Evolutionary conservation across 1,140 invertebrate species (phyloP), one percentile per base, ranked within the genome.

Genomic region (Drosophila subobscura): DNA sequence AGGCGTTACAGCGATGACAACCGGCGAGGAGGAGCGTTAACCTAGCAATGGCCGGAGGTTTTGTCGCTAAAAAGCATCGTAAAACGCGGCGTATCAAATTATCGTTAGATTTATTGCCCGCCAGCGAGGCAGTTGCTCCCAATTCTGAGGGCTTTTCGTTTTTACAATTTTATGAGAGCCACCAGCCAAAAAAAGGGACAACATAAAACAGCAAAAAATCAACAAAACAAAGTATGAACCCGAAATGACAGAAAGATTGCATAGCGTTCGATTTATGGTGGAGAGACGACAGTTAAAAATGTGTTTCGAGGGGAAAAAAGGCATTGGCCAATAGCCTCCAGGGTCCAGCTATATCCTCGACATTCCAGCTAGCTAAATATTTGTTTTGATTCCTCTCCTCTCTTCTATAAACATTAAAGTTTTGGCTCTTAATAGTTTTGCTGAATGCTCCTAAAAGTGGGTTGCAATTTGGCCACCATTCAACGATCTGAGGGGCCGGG

Each of bases 51-150:
- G 33, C 22, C 47, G 2, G 12, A 50, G 58, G 37, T 10, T 22
- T 50, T 27, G 20, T 42, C 57, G 42, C 47, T 45, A 22, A 55
- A 54, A 60, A 20, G 56, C 68, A 33, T 75, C 72, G 71, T 75
- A 75, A 75, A 75, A 45, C 49, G 53, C 44, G 22, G 60, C 71
- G 72, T 46, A 74, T 74, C 72, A 75, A 75, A 75, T 75, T 74
- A 75, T 75, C 72, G 71, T 75, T 75, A 66, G 72, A 75, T 75
- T 75, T 74, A 66, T 75, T 66, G 71, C 49, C 70, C 50, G 33
- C 49, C 41, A 52, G 42, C 37, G 2, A 27, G 37, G 44, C 50
- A 63, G 66, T 61, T 71, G 64, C 60, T 63, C 40, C 47, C 49
- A 14, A 37, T 37, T 37, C 33, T 8, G 10, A 37, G 33, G 33